Evolutionary conservation across 2,888 invertebrate species (phyloP), one percentile per base, ranked within the genome.

Genomic region (Pilophorus perplexus): DNA sequence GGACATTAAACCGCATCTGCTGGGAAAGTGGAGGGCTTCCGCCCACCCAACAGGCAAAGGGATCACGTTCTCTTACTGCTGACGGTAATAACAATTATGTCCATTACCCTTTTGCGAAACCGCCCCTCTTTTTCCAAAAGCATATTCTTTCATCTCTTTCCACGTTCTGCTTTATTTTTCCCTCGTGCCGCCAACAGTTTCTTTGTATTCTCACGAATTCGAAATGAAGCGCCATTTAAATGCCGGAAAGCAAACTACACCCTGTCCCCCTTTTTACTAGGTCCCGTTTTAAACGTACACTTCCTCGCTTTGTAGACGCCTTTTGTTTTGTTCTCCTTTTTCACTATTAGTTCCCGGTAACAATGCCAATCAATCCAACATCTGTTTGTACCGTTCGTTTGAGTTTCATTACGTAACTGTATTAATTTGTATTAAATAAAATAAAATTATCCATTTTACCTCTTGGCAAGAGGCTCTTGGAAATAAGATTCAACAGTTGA

Each of bases 1-100:
- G 62, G 28, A 48, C 48, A 62, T 62, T 62, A 62, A 62, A 62
- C 62, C 62, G 62, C 62, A 62, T 62, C 62, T 62, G 62, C 48
- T 62, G 48, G 62, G n/a, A 23, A 5, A 5, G 16, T 6, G 5
- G 22, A 18, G 27, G 25, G n/a, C 6, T 8, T n/a, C 4, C n/a
- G 16, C n/a, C n/a, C n/a, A n/a, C n/a, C n/a, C n/a, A n/a, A n/a
- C n/a, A n/a, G n/a, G 52, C 10, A 23, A 46, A 44, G 40, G 62
- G 46, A 62, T 62, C 62, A 62, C 62, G 62, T 62, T 62, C 62
- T 25, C n/a, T 18, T 28, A 28, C 46, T 48, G 62, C 62, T 46
- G 62, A 27, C 62, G 48, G 62, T 46, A 62, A 62, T 62, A 62
- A 48, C 62, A 62, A 62, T 62, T 62, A 62, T 62, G 62, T 62